Percentiles rank a stretch among this genome's conserved stretches.
phyloP scores from a whole-genome alignment of 2,888 invertebrate species.

The Agriopis aurantiaria region DNA sequence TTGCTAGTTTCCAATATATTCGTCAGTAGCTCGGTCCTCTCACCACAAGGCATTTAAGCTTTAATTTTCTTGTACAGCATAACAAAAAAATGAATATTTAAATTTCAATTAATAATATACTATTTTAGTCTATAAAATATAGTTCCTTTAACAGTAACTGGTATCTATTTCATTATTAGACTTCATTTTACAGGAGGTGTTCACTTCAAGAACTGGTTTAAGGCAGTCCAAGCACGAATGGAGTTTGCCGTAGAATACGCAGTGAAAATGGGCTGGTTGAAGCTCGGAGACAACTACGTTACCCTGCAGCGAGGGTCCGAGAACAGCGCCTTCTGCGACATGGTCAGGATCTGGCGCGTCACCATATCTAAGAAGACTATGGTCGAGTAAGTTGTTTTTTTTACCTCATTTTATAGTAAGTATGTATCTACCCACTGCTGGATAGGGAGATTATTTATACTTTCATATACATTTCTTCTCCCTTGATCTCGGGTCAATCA shows the following conservation, averaged over 20 bases:
- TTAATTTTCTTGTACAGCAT: too few species aligned
- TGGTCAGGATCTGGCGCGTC: constrained; percentile 58
- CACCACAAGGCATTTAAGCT: too few species aligned
- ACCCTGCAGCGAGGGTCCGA: constrained; percentile 63
- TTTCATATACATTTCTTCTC: neutral
- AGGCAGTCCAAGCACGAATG: constrained; percentile 57
- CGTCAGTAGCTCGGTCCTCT: too few species aligned
- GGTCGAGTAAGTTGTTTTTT: constrained; percentile 60
- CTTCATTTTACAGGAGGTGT: constrained; percentile 1
- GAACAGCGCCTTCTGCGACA: constrained; percentile 66
- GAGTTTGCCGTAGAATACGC: constrained; percentile 64
- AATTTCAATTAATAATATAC: too few species aligned
- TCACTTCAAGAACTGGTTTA: constrained; percentile 50
- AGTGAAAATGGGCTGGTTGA: constrained; percentile 59
- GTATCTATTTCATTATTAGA: too few species aligned
- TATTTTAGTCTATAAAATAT: too few species aligned
- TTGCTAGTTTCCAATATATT: too few species aligned
- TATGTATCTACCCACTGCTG: too few species aligned
- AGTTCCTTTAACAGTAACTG: too few species aligned
- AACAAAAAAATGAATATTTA: too few species aligned
- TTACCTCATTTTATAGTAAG: neutral
- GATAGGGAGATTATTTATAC: too few species aligned
- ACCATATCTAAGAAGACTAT: constrained; percentile 52
- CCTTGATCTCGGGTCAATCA: neutral
- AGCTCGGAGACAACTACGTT: constrained; percentile 64